These are phyloP conservation scores for Scaptomyza cyrtandrae DNA, from an alignment of 2,888 invertebrate genomes.

Conservation along the genomic window DNA sequence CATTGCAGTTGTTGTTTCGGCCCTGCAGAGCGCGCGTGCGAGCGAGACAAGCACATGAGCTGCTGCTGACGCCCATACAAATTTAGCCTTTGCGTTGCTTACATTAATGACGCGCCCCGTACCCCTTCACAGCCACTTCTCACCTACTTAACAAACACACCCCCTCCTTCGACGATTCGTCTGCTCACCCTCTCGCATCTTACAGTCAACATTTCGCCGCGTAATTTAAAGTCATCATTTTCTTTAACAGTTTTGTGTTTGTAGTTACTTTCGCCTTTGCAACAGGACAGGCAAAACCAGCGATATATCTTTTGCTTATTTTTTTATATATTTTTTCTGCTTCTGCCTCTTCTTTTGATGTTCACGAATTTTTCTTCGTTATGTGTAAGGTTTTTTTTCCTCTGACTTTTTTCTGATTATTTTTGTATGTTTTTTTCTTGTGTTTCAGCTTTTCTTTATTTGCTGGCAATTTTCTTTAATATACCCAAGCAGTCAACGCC, in stretches of 20 bases:
- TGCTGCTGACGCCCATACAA: constrained; percentile 8
- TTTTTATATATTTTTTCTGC: constrained; percentile 21
- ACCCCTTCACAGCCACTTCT: neutral
- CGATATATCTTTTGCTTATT: constrained; percentile 35
- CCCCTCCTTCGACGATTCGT: neutral
- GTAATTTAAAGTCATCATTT: constrained; percentile 74
- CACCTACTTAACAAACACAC: constrained; percentile 1
- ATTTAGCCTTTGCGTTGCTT: constrained; percentile 54
- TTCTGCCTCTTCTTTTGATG: constrained; percentile 30
- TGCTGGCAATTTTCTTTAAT: constrained; percentile 71
- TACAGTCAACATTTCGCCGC: constrained; percentile 48
- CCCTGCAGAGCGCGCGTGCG: constrained; percentile 41
- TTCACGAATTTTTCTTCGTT: constrained; percentile 64
- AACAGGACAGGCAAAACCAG: constrained; percentile 22
- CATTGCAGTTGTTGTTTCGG: constrained; percentile 68
- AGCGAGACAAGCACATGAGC: constrained; percentile 47
- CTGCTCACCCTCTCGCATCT: neutral
- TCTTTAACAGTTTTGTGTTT: constrained; percentile 44
- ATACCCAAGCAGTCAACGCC: constrained; percentile 60
- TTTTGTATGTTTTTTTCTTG: constrained; percentile 7
- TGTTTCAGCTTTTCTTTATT: constrained; percentile 56
- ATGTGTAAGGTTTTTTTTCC: constrained; percentile 30
- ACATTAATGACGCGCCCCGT: constrained; percentile 54
- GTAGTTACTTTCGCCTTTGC: constrained; percentile 14
- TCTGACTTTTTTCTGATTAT: neutral